Conservation (phyloP, 1,140 invertebrate genomes). For the Octopus sinensis region DNA sequence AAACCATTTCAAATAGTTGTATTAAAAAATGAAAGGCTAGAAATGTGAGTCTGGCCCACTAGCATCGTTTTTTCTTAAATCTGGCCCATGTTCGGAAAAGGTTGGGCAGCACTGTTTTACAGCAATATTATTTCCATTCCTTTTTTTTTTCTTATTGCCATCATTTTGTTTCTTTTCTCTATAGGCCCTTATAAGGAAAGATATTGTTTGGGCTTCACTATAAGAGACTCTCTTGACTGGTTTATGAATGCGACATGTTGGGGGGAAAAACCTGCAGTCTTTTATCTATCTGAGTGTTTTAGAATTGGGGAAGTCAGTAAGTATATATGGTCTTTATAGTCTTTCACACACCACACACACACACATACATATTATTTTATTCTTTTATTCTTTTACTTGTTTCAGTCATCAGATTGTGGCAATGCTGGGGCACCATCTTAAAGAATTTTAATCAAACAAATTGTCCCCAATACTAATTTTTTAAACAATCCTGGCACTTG, state of each 20-base stretch:
- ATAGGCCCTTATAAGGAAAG: constrained; percentile 40
- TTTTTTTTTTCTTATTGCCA: neutral
- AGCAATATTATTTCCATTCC: neutral
- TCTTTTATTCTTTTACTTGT: too few species aligned
- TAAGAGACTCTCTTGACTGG: constrained; percentile 42
- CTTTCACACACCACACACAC: too few species aligned
- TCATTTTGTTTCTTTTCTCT: constrained; percentile 13
- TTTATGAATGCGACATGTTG: constrained; percentile 51
- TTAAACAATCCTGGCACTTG: too few species aligned
- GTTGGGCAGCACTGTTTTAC: neutral
- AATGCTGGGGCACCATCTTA: too few species aligned
- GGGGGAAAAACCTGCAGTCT: constrained; percentile 41
- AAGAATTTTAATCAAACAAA: too few species aligned
- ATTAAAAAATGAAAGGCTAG: neutral
- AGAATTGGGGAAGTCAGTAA: constrained; percentile 49
- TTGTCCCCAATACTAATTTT: too few species aligned
- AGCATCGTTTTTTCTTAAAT: neutral
- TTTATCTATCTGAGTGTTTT: constrained; percentile 31
- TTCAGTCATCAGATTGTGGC: too few species aligned
- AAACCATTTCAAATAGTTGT: neutral
- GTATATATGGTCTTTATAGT: neutral
- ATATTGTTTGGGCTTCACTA: constrained; percentile 41
- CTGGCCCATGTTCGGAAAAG: neutral
- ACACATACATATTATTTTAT: too few species aligned
- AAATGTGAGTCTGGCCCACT: neutral